A percentile compares a stretch with the other conserved stretches of the same genome.
These are phyloP conservation scores for Tetropium fuscum DNA, from an alignment of 2,888 invertebrate genomes.

Conservation along the genomic window DNA sequence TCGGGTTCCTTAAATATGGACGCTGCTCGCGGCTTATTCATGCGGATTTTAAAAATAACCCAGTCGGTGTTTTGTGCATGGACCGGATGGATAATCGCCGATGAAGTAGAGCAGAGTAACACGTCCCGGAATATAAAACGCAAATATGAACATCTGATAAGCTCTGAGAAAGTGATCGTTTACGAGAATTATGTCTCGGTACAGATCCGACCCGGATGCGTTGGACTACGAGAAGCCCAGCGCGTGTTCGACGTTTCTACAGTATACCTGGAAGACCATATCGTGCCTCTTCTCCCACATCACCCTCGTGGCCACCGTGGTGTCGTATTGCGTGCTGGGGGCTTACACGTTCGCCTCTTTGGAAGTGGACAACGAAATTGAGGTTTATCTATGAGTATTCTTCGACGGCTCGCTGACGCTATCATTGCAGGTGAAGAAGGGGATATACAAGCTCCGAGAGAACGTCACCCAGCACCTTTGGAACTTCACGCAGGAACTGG, in stretches of 20 bases:
- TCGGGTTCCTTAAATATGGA: slow-evolving; percentile 25
- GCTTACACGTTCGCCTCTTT: slow-evolving; percentile 86
- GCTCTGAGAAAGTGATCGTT: background rate
- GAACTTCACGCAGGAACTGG: slow-evolving; percentile 74
- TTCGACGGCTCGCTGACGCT: background rate
- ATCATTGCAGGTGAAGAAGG: slow-evolving; percentile 77
- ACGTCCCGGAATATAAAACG: too few relatives aligned
- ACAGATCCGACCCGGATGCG: slow-evolving; percentile 60
- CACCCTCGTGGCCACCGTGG: slow-evolving; percentile 87
- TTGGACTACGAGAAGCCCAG: slow-evolving; percentile 59
- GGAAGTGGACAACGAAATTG: slow-evolving; percentile 79
- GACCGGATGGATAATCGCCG: too few relatives aligned
- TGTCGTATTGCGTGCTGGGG: slow-evolving; percentile 90
- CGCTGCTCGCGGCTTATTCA: slow-evolving; percentile 8
- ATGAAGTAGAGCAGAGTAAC: too few relatives aligned
- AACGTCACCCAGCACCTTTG: slow-evolving; percentile 85
- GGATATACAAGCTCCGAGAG: slow-evolving; percentile 77
- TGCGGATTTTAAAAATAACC: slow-evolving; percentile 21
- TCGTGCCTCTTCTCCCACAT: slow-evolving; percentile 91
- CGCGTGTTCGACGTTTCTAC: slow-evolving; percentile 70
- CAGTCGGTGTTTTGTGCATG: slow-evolving; percentile 20
- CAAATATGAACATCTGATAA: too few relatives aligned
- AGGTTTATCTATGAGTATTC: slow-evolving; percentile 70
- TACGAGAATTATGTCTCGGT: slow-evolving; percentile 53
- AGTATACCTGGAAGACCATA: slow-evolving; percentile 83